phyloP scores from a whole-genome alignment of 2,113 vertebrate genomes.

The Elanus axillaris region DNA sequence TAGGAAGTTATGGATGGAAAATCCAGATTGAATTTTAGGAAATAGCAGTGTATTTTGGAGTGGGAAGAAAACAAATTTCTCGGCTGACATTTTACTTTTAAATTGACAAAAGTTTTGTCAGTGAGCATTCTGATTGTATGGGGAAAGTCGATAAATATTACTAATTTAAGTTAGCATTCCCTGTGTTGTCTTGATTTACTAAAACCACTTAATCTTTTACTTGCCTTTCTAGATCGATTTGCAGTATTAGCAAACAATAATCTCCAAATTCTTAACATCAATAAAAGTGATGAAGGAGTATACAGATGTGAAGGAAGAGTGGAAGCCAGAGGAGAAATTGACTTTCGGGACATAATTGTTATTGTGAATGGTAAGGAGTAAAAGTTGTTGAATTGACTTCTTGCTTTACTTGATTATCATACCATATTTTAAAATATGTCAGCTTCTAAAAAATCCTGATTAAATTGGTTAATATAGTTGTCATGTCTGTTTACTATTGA shows the following conservation, averaged over 20 bases:
- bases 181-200: neutral
- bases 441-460: neutral
- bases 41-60: neutral
- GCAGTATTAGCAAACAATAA: slow-evolving; percentile 90
- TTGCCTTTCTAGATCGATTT: slow-evolving; percentile 80
- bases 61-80: neutral
- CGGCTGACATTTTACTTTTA: slow-evolving; percentile 66
- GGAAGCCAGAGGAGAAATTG: slow-evolving; percentile 94
- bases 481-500: neutral
- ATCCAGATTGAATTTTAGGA: neutral
- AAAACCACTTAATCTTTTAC: slow-evolving; percentile 8
- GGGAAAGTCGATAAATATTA: neutral
- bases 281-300: slow-evolving; percentile 93
- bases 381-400: neutral
- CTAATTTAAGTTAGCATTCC: neutral
- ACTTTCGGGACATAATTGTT: slow-evolving; percentile 93
- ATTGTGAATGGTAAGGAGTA: slow-evolving; percentile 91
- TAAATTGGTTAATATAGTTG: neutral
- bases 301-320: slow-evolving; percentile 97
- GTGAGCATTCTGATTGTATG: neutral
- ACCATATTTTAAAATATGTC: neutral
- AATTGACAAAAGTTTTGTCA: slow-evolving; percentile 39
- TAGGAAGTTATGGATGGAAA: neutral
- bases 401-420: neutral
- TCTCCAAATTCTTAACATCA: slow-evolving; percentile 92